Evolutionary conservation across 1,140 invertebrate genomes (phyloP), one percentile per base, ranked within the genome.

Genomic region (Lepidurus apus): DNA sequence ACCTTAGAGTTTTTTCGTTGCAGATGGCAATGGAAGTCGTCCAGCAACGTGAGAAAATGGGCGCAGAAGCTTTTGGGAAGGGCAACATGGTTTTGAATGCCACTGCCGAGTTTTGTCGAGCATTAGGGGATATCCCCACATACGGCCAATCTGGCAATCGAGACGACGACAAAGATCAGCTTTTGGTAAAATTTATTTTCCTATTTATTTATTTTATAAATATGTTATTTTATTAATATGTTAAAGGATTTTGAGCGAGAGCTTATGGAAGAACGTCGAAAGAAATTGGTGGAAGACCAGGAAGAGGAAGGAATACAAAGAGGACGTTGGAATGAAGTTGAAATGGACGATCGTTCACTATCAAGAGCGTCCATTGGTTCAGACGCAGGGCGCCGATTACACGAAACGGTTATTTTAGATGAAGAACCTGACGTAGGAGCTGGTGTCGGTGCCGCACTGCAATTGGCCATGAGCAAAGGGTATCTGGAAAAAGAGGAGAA

Each of bases 81-180:
- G 80, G 79, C 7, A 84, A 84, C 80, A 97, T 98, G 81, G 89
- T 94, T 43, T 85, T 98, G 43, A 97, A 98, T 87, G 91, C 95
- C 13, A 98, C 96, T 0, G 95, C 96, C 1, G 97, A 99, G 87
- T 99, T 98, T 87, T 98, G 97, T 85, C 89, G 97, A 81, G 96
- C 95, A 53, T 87, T 99, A 3, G 95, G 97, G 34, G 96, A 98
- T 84, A 97, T 98, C 83, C 95, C 96, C 47, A 97, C 94, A 0
- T 95, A 95, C 85, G 93, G 95, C 17, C 89, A 93, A 83, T 90
- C 94, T 74, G 93, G 95, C 47, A 96, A 96, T 85, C 87, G 95
- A 80, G 93, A 95, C 83, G 93, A 93, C 86, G 90, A 91, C 85
- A 86, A 90, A 77, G 92, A 94, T 74, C 93, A 95, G 83, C 88